A percentile compares a stretch with the other conserved stretches of the same genome.
Conservation (phyloP, 2,113 vertebrate genomes). For the Orthochromis indermauri region DNA sequence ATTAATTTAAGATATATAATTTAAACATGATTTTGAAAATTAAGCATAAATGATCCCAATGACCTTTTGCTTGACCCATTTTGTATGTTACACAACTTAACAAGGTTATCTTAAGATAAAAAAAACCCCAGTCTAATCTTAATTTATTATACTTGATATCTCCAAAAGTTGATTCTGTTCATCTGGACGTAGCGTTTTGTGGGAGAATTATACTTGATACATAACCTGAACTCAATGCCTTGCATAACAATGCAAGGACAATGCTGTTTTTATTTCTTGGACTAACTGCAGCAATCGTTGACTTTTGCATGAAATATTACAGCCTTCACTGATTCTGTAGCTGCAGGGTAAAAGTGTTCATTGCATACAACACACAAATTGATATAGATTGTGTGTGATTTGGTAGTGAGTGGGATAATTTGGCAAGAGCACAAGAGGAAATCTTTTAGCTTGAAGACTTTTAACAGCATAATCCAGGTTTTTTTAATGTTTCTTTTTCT, state of each 20-base stretch:
- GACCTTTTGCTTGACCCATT: background rate
- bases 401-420: conserved; percentile 24
- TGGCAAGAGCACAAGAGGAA: conserved; percentile 14
- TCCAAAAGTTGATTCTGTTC: background rate
- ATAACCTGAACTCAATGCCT: background rate
- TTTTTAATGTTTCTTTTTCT: background rate
- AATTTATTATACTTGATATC: background rate
- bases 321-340: background rate
- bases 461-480: background rate
- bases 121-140: accelerated
- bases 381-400: conserved; percentile 6
- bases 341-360: conserved; percentile 5
- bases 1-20: background rate
- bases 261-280: background rate
- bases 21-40: background rate
- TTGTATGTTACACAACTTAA: background rate
- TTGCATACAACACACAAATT: background rate
- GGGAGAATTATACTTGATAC: background rate
- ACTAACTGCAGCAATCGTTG: background rate
- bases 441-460: background rate
- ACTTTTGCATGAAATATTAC: background rate
- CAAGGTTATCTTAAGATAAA: background rate
- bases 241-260: background rate
- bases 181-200: background rate
- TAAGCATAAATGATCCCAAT: background rate